Conservation (phyloP, 2,797 vertebrate species). For the Distichodus sexfasciatus region DNA sequence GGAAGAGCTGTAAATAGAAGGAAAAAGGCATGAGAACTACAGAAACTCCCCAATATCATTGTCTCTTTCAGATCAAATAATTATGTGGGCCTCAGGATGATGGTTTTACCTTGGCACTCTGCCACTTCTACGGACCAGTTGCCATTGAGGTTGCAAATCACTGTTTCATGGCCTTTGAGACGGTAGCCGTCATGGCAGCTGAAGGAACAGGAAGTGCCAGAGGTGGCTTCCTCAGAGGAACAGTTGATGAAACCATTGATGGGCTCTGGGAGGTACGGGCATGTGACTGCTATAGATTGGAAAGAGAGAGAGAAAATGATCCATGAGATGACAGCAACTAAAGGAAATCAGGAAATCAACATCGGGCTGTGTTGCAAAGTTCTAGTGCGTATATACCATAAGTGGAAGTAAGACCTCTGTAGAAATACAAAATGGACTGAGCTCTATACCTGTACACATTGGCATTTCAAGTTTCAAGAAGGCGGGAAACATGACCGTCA, state of each 20-base stretch:
- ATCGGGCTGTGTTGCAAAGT: too few species aligned
- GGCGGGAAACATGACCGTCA: too few species aligned
- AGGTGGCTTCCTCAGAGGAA: constrained; percentile 53
- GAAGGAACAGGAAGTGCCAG: constrained; percentile 72
- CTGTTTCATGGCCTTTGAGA: constrained; percentile 53
- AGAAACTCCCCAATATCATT: not conserved
- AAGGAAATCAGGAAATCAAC: too few species aligned
- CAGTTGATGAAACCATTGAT: constrained; percentile 65
- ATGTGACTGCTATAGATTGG: constrained; percentile 59
- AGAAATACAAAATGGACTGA: too few species aligned
- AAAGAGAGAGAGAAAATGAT: not conserved
- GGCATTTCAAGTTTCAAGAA: too few species aligned
- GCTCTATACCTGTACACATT: too few species aligned
- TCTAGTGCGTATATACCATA: too few species aligned
- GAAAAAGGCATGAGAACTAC: not conserved
- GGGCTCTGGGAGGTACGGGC: constrained; percentile 56
- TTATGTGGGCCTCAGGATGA: not conserved
- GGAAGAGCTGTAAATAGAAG: constrained; percentile 39
- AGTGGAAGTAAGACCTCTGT: too few species aligned
- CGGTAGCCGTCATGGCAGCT: constrained; percentile 63
- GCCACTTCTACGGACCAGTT: constrained; percentile 71
- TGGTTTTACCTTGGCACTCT: constrained; percentile 68
- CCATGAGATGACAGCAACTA: too few species aligned
- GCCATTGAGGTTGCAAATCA: constrained; percentile 67
- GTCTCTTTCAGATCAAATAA: not conserved